Conservation (phyloP, 2,888 invertebrate genomes). For the Troides oblongomaculatus region DNA sequence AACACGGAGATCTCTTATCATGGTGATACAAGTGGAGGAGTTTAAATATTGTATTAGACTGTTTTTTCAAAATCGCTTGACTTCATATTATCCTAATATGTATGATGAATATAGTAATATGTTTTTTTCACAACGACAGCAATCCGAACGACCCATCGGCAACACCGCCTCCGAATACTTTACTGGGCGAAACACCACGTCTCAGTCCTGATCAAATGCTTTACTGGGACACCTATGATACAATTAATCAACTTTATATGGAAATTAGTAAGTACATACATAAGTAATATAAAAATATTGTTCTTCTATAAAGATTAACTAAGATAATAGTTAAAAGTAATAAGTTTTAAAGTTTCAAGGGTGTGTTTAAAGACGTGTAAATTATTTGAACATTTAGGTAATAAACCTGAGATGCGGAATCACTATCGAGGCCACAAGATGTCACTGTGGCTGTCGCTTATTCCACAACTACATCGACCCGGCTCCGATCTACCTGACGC, state of each 20-base stretch:
- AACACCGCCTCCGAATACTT: slow-evolving; percentile 78
- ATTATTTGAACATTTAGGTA: slow-evolving; percentile 67
- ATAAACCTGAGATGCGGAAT: slow-evolving; percentile 88
- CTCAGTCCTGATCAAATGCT: slow-evolving; percentile 80
- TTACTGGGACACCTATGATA: slow-evolving; percentile 94
- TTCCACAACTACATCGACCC: slow-evolving; percentile 93
- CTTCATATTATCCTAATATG: neutral
- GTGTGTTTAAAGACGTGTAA: slow-evolving; percentile 34
- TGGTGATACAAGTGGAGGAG: no score
- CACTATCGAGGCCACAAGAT: slow-evolving; percentile 97
- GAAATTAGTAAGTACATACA: slow-evolving; percentile 83
- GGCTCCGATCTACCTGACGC: slow-evolving; percentile 87
- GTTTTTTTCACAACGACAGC: slow-evolving; percentile 52
- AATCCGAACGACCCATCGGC: slow-evolving; percentile 83
- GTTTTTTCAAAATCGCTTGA: no score
- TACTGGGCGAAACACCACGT: slow-evolving; percentile 63
- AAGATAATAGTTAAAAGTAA: neutral
- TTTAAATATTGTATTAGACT: no score
- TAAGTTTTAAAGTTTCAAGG: neutral
- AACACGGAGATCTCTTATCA: no score
- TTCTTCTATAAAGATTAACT: neutral
- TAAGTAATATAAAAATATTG: neutral
- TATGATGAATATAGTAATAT: neutral
- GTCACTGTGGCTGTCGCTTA: slow-evolving; percentile 94
- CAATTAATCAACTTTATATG: slow-evolving; percentile 93